Percentiles rank a stretch among this genome's conserved stretches.
These are phyloP conservation scores for Lasiurus borealis DNA, from an alignment of 2,113 vertebrate genomes.

Conservation along the genomic window DNA sequence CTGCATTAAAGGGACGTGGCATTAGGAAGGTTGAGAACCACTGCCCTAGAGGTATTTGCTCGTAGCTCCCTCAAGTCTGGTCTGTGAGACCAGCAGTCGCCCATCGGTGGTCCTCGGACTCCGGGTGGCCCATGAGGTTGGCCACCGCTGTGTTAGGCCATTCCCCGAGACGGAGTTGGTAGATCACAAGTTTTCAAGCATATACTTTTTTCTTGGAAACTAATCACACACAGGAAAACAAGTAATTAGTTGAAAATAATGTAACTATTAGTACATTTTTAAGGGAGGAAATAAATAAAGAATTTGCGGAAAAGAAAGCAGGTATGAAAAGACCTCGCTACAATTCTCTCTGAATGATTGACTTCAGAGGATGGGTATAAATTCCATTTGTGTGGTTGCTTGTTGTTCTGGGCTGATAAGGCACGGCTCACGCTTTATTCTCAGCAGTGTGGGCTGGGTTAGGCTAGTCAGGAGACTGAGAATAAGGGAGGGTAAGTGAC, in stretches of 20 bases:
- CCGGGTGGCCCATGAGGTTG: too few relatives aligned
- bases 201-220: background rate
- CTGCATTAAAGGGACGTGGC: too few relatives aligned
- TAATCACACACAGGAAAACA: background rate
- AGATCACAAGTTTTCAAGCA: background rate
- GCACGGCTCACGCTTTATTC: background rate
- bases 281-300: constrained; percentile 28
- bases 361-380: background rate
- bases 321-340: background rate
- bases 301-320: background rate
- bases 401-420: background rate
- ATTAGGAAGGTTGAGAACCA: too few relatives aligned
- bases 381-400: background rate
- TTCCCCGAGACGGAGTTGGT: background rate
- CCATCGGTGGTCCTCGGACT: too few relatives aligned
- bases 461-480: background rate
- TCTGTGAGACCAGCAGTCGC: background rate
- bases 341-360: background rate
- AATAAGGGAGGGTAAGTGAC: background rate
- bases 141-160: too few relatives aligned
- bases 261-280: background rate
- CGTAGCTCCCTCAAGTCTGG: background rate
- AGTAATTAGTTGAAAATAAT: background rate
- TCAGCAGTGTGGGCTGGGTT: background rate
- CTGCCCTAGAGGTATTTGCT: background rate